Conservation (phyloP, 1,140 invertebrate species). For the Camponotus pennsylvanicus region DNA sequence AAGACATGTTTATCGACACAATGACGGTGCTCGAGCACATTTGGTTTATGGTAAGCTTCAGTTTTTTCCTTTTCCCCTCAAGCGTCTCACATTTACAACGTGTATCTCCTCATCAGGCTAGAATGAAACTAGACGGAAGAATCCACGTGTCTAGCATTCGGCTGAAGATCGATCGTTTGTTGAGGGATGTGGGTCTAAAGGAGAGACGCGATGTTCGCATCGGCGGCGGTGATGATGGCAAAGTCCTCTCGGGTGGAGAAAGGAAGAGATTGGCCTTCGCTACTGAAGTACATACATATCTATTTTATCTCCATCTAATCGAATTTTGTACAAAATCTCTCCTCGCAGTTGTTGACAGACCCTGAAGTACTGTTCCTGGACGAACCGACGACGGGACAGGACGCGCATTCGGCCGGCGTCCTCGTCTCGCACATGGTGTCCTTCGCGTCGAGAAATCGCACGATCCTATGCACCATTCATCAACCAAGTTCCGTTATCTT, state of each 20-base stretch:
- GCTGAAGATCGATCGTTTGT: constrained; percentile 90
- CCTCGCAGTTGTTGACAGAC: constrained; percentile 93
- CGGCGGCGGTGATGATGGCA: constrained; percentile 90
- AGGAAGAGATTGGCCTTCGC: constrained; percentile 97
- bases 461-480: constrained; percentile 98
- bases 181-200: constrained; percentile 91
- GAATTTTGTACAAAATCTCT: neutral
- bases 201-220: constrained; percentile 91
- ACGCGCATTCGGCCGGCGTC: constrained; percentile 96
- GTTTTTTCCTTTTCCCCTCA: neutral
- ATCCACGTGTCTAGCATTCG: constrained; percentile 87
- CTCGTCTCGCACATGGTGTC: constrained; percentile 92
- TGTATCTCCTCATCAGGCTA: constrained; percentile 87
- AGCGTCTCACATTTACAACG: neutral
- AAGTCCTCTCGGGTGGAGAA: constrained; percentile 97
- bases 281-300: constrained; percentile 90
- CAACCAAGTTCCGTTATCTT: constrained; percentile 98
- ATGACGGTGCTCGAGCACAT: constrained; percentile 96
- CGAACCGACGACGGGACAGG: constrained; percentile 97
- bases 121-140: constrained; percentile 92
- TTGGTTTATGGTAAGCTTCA: constrained; percentile 91
- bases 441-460: constrained; percentile 91
- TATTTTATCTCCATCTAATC: constrained; percentile 67
- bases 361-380: constrained; percentile 98
- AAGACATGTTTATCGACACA: constrained; percentile 95